Base-by-base conservation (phyloP, 2,888 invertebrate species). In the Oscheius onirici region DNA sequence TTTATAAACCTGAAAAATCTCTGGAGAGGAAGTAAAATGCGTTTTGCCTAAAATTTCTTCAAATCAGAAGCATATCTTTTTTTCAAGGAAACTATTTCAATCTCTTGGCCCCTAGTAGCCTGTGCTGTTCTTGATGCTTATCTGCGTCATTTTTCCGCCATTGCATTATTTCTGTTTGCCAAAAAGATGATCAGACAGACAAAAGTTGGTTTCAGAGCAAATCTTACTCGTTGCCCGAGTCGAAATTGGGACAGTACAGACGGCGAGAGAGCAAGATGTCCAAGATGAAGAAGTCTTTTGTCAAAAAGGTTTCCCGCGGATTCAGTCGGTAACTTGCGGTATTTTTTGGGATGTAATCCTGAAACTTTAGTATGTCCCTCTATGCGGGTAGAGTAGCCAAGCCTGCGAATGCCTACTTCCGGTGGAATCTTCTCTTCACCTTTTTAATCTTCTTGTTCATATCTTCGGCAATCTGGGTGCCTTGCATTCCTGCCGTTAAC, bases 401-500 rank as follows among this genome's bases (percentile, higher is more conserved):
- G 55, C 80, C 82, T n/a, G 82, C 82, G 0, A 81, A 83, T 49
- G 74, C 76, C 1, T 81, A 80, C 41, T 71, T 84, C 24, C 80
- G 84, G n/a, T 84, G 84, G 84, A 84, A 84, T 61, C 69, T 84
- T 15, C 75, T 84, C 11, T 84, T 84, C 78, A 84, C 83, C 10
- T 79, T 84, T 49, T 66, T 84, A 49, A 82, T 84, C 15, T 81
- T 84, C 58, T 60, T 84, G 34, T 81, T 83, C 58, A 75, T 84
- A 58, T 72, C 83, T 24, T 78, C 80, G 3, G 80, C 83, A 20
- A 78, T 84, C 40, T 84, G 84, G 84, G 74, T 84, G 49, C 83
- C 84, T 5, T 72, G 67, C 46, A 83, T 83, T 26, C 81, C 83
- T 13, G 79, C 77, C 1, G 52, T 77, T 5, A 76, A 77, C 58